Conservation (phyloP, 2,888 invertebrate genomes). For the Seladonia tumulorum region DNA sequence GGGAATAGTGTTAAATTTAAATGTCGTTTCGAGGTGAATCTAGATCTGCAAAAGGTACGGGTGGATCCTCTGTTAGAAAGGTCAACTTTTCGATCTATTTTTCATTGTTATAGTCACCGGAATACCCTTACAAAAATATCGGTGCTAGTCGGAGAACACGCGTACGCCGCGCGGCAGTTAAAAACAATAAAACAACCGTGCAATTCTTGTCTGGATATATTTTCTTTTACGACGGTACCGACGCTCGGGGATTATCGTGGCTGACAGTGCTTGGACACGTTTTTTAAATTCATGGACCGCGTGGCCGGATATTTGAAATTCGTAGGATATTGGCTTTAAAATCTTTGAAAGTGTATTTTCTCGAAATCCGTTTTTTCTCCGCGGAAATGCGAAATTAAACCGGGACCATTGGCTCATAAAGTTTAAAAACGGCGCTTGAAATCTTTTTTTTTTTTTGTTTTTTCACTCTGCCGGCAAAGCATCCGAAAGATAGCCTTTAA, state of each 20-base stretch:
- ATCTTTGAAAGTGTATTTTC: neutral
- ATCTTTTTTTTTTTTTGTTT: neutral
- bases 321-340: neutral
- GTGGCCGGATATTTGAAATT: neutral
- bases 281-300: neutral
- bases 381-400: neutral
- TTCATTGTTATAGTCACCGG: neutral
- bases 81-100: neutral
- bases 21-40: neutral
- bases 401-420: neutral
- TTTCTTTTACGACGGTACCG: neutral
- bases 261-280: neutral
- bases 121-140: neutral
- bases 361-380: neutral
- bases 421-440: neutral
- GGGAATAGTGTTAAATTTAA: neutral
- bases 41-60: neutral
- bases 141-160: neutral
- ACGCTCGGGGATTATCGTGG: neutral
- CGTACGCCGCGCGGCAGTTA: neutral
- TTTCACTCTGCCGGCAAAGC: neutral
- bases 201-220: constrained; percentile 1
- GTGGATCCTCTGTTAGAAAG: neutral
- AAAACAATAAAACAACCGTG: neutral
- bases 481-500: neutral